Base-by-base conservation (phyloP, 2,797 vertebrate species). In the Bradypodion ventrale region DNA sequence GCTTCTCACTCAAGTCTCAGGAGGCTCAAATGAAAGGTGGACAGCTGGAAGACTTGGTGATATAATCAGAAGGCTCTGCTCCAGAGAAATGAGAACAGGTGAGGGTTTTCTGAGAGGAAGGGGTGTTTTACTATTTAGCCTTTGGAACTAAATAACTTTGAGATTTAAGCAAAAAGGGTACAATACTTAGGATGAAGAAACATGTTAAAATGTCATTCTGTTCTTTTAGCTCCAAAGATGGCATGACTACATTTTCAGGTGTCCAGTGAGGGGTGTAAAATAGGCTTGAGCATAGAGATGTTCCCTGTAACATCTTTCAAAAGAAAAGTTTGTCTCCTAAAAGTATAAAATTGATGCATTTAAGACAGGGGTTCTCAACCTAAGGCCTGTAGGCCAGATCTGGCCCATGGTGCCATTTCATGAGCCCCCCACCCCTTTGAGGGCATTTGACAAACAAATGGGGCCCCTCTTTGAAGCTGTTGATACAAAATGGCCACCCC, bases 121-220 rank as follows among this genome's bases (percentile, higher is more conserved):
- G 68, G 13, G 1, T 37, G 76, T 81, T 35, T 84, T 44, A 70
- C 81, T 87, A 78, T 15, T 87, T 32, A 81, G 21, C 75, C 4
- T 90, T 86, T 90, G 52, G 85, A 91, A 88, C 82, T 49, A 56
- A 56, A 7, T 29, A 68, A 5, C 86, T 89, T 89, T 87, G 40
- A 59, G 78, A 91, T 78, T 66, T 10, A 5, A 13, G 9, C 7
- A 69, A 78, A 21, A 66, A 56, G 25, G 21, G 29, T 44, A 79
- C 40, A 66, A 35, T 75, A 2, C 29, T 63, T 52, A 52, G 27
- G 52, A 63, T 21, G 37, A 59, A 62, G 12, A 49, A 63, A 49
- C 21, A 23, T 10, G 23, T 60, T 72, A 52, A 87, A 89, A 87
- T 82, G 62, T 65, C 46, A 69, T 15, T 5, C 9, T 52, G 52